phyloP scores from a whole-genome alignment of 2,888 invertebrate species.

The Euphydryas editha region DNA sequence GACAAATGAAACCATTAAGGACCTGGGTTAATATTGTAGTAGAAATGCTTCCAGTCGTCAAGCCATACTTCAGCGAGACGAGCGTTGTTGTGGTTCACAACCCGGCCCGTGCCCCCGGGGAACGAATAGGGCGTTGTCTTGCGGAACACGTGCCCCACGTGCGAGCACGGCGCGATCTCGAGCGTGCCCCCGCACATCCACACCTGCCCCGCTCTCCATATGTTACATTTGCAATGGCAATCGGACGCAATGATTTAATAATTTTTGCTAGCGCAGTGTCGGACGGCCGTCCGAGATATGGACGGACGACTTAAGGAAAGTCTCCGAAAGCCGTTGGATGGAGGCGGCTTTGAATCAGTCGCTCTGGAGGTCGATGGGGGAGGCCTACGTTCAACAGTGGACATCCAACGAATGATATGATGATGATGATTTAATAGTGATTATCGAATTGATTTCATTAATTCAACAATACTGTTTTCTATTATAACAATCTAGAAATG shows the following conservation, averaged over 20 bases:
- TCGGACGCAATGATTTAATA: neutral
- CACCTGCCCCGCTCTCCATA: slow-evolving; percentile 84
- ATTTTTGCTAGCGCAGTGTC: too few relatives aligned
- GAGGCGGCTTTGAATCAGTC: too few relatives aligned
- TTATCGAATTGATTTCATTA: too few relatives aligned
- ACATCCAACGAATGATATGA: too few relatives aligned
- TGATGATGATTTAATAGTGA: too few relatives aligned
- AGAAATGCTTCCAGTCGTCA: slow-evolving; percentile 99
- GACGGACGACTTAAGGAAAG: too few relatives aligned
- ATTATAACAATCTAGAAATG: too few relatives aligned
- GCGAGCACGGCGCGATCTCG: slow-evolving; percentile 97
- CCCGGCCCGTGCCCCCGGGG: slow-evolving; percentile 98
- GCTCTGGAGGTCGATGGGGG: too few relatives aligned
- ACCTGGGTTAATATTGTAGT: slow-evolving; percentile 99
- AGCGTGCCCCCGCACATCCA: slow-evolving; percentile 99
- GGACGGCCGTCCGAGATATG: too few relatives aligned
- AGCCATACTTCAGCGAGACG: slow-evolving; percentile 99
- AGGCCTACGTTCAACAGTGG: too few relatives aligned
- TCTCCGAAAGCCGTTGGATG: too few relatives aligned
- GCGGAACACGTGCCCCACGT: slow-evolving; percentile 98
- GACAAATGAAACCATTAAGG: slow-evolving; percentile 45
- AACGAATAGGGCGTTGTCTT: slow-evolving; percentile 99
- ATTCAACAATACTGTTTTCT: too few relatives aligned
- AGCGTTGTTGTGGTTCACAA: slow-evolving; percentile 99
- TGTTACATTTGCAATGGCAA: slow-evolving; percentile 24